Evolutionary conservation across 2,888 invertebrate genomes (phyloP).

Genomic region (Calliphora vomitoria): DNA sequence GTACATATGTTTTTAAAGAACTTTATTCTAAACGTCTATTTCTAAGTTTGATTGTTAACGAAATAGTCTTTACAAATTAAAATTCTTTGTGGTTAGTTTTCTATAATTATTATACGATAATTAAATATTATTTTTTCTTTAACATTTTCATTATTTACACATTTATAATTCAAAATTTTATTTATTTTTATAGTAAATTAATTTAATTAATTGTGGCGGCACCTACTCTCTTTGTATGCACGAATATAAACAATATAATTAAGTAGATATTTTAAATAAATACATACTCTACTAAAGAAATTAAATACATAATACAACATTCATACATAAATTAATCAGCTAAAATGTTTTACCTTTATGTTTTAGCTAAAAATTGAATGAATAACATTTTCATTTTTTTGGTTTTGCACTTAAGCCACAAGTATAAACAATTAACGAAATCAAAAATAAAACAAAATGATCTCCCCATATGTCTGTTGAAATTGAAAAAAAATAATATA

Average conservation of each 20-base stretch:
- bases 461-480: background rate
- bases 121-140: background rate
- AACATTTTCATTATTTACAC: too few relatives aligned
- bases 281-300: background rate
- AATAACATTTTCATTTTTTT: background rate
- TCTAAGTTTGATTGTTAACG: too few relatives aligned
- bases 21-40: too few relatives aligned
- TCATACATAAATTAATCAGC: background rate
- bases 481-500: conserved; percentile 31
- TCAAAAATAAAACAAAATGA: conserved; percentile 10
- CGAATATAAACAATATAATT: background rate
- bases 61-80: too few relatives aligned
- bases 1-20: too few relatives aligned
- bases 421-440: conserved; percentile 37
- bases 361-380: background rate
- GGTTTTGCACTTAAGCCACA: conserved; percentile 1
- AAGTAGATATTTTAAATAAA: background rate
- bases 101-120: background rate
- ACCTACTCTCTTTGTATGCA: background rate
- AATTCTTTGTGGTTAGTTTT: background rate
- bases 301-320: too few relatives aligned
- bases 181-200: background rate
- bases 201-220: conserved; percentile 2
- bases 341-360: background rate
- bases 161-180: background rate